Base-by-base conservation (phyloP, 2,888 invertebrate species). In the Noctua pronuba region DNA sequence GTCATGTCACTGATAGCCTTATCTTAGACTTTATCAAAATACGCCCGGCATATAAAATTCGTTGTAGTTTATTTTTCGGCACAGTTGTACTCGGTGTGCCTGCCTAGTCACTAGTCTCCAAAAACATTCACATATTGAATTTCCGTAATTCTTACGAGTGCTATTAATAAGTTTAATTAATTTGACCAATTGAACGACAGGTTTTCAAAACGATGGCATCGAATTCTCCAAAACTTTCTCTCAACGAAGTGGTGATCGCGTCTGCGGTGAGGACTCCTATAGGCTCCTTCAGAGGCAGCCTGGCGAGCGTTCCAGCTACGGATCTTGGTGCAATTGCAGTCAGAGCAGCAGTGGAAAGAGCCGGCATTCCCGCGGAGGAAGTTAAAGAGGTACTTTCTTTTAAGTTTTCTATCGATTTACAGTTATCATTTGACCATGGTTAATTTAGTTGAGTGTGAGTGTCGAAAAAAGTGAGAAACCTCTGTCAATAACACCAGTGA, bases 241-340 rank as follows among this genome's bases (percentile, higher is more conserved):
- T 64, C 5, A 64, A 38, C 94, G 99, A 99, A 94, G 99, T 99
- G 60, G 98, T 99, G n/a, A 99, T 99, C 90, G 98, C 98, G 49
- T 98, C 99, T 85, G 99, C 99, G 58, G 98, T 98, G 4, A 97
- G 99, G 87, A 99, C 99, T 66, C 99, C 99, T 0, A 99, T 99
- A 86, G 99, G 99, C 52, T 99, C 99, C 64, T 99, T 99, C 94
- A 97, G 98, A 88, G 98, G 99, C 52, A 97, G 98, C 49, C 95
- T 99, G 78, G 97, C 99, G 0, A 97, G 98, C 44, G 90, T 99
- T 18, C 97, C 98, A 2, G 99, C 99, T 0, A 97, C 99, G 1
- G 97, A 98, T 95, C 97, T 99, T 76, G 99, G 99, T 7, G 98
- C 99, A 24, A 97, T 98, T 46, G 99, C 99, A 55, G 98, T 99